A percentile compares a stretch with the other conserved stretches of the same genome.
Evolutionary conservation across 2,113 vertebrate species (phyloP).

Genomic region (Orientallactaga bullata): DNA sequence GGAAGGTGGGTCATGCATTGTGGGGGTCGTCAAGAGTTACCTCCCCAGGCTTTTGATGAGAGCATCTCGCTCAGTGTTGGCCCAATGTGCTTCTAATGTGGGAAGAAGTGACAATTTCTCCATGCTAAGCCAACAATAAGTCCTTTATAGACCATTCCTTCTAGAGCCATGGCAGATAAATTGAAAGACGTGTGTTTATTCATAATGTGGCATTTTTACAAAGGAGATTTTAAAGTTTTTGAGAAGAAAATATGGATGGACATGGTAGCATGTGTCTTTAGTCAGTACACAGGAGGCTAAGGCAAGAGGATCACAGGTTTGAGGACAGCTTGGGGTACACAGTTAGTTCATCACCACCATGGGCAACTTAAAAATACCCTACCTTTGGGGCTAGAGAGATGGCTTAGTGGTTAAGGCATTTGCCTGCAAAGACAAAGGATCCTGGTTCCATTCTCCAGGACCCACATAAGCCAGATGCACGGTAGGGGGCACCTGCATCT

Average conservation of each 20-base stretch:
- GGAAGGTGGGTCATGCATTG: no score
- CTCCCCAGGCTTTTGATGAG: background rate
- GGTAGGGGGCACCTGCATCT: no score
- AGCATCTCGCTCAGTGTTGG: background rate
- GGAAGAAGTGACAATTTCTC: background rate
- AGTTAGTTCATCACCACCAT: background rate
- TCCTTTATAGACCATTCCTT: background rate
- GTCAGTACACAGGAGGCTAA: background rate
- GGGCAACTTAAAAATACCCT: background rate
- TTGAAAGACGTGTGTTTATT: background rate
- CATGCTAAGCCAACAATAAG: background rate
- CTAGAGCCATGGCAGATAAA: background rate
- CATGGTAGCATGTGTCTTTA: background rate
- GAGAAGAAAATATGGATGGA: background rate
- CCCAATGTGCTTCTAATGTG: background rate
- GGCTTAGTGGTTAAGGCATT: no score
- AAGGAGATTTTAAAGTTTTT: constrained; percentile 11
- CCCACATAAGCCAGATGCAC: no score
- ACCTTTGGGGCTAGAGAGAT: no score
- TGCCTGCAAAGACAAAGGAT: no score
- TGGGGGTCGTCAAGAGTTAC: no score
- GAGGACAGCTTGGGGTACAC: background rate
- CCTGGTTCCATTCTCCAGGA: no score
- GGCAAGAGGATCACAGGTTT: background rate
- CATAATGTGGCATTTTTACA: background rate